A percentile compares a stretch with the other conserved stretches of the same genome.
phyloP scores from a whole-genome alignment of 2,113 vertebrate species.

The Grammomys surdaster region DNA sequence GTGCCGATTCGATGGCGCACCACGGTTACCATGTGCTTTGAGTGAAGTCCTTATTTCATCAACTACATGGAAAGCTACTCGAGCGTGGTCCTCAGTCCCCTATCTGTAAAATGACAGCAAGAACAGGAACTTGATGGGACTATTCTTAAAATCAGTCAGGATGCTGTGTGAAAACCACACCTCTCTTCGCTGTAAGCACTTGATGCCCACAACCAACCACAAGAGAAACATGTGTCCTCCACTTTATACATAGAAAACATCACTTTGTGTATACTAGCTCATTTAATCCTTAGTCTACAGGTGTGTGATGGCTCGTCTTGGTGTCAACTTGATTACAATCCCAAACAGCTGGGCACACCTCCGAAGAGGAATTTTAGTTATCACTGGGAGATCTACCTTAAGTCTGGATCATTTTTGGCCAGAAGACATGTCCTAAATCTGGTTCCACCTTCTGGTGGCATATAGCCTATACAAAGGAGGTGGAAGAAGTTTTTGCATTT shows the following conservation, averaged over 20 bases:
- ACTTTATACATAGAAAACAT: background rate
- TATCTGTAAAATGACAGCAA: background rate
- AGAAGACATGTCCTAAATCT: background rate
- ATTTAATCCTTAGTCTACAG: background rate
- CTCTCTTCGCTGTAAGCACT: background rate
- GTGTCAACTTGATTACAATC: background rate
- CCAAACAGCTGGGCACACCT: background rate
- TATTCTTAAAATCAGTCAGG: conserved; percentile 18
- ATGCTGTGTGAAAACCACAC: background rate
- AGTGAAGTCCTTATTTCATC: background rate
- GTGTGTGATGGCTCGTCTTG: background rate
- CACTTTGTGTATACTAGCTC: background rate
- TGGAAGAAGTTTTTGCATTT: background rate
- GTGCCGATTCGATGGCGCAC: background rate
- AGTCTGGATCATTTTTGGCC: background rate
- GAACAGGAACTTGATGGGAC: background rate
- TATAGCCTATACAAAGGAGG: background rate
- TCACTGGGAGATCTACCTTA: background rate
- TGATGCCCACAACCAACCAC: background rate
- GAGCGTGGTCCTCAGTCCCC: background rate
- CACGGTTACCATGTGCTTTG: background rate
- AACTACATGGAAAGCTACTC: background rate
- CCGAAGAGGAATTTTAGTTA: background rate
- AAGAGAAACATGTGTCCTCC: background rate
- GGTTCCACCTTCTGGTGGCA: background rate